Evolutionary conservation across 2,888 invertebrate species (phyloP).

Genomic region (Halictus ligatus): DNA sequence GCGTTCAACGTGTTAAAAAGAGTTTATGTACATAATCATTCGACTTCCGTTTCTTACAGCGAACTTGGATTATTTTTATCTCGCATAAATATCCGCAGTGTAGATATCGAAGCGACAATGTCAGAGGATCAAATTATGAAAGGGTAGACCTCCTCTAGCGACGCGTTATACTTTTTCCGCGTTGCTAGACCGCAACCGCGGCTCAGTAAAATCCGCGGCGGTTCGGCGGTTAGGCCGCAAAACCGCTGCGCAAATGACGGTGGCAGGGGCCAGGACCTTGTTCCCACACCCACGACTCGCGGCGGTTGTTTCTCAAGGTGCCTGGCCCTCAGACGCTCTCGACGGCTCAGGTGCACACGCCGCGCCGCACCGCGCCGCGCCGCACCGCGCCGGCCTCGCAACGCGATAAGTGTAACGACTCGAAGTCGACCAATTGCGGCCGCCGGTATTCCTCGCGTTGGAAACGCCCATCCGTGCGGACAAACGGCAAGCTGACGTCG

Average conservation of each 20-base stretch:
- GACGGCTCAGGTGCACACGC: constrained; percentile 31
- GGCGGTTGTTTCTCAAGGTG: constrained; percentile 62
- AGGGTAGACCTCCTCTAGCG: not conserved
- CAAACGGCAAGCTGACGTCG: constrained; percentile 58
- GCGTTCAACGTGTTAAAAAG: too few relatives aligned
- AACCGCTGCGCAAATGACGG: constrained; percentile 56
- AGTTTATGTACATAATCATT: too few relatives aligned
- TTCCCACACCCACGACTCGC: constrained; percentile 70
- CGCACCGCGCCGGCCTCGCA: constrained; percentile 44
- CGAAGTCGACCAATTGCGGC: constrained; percentile 80
- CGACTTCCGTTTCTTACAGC: too few relatives aligned
- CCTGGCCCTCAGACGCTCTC: constrained; percentile 38
- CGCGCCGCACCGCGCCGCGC: constrained; percentile 54
- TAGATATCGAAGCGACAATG: not conserved
- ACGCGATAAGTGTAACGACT: constrained; percentile 82
- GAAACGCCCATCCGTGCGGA: constrained; percentile 80
- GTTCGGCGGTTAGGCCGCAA: constrained; percentile 19
- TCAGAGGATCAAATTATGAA: not conserved
- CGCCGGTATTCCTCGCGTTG: constrained; percentile 71
- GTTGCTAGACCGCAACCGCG: constrained; percentile 16
- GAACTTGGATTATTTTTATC: too few relatives aligned
- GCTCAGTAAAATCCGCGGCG: constrained; percentile 34
- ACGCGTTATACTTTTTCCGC: constrained; percentile 7
- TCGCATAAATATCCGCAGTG: too few relatives aligned
- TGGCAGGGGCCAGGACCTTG: not conserved